A percentile compares a stretch with the other conserved stretches of the same genome.
Evolutionary conservation across 1,140 invertebrate genomes (phyloP).

Genomic region (Tetramorium simillimum): DNA sequence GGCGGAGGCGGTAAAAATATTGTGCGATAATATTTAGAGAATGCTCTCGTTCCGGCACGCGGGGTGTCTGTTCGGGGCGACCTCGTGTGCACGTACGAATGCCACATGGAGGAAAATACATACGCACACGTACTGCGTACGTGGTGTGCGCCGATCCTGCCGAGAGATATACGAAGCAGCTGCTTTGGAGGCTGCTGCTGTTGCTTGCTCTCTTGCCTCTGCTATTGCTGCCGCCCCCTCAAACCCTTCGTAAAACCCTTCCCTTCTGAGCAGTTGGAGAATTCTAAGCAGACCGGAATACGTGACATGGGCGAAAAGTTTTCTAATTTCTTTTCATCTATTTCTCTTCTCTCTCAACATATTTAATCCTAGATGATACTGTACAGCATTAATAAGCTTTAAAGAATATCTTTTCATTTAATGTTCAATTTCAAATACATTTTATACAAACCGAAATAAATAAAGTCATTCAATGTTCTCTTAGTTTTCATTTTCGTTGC

Average conservation of each 20-base stretch:
- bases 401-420: background rate
- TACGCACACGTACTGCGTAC: slow-evolving; percentile 37
- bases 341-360: background rate
- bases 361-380: background rate
- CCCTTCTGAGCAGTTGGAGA: background rate
- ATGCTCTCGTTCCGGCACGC: slow-evolving; percentile 70
- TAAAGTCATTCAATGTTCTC: background rate
- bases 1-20: slow-evolving; percentile 73
- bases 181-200: slow-evolving; percentile 67
- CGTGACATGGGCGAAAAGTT: background rate
- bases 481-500: background rate
- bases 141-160: slow-evolving; percentile 74
- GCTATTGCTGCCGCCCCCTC: slow-evolving; percentile 43
- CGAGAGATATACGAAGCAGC: slow-evolving; percentile 79
- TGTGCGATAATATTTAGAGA: slow-evolving; percentile 79
- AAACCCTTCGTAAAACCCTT: slow-evolving; percentile 1
- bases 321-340: background rate
- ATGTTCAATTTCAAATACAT: background rate
- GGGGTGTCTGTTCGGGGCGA: slow-evolving; percentile 61
- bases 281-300: slow-evolving; percentile 11
- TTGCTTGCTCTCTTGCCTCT: slow-evolving; percentile 47
- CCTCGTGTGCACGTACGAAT: slow-evolving; percentile 46
- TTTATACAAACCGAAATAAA: background rate
- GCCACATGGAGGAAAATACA: slow-evolving; percentile 47
- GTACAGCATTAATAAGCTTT: background rate